phyloP scores from a whole-genome alignment of 2,888 invertebrate species.

The Dichetophora obliterata region DNA sequence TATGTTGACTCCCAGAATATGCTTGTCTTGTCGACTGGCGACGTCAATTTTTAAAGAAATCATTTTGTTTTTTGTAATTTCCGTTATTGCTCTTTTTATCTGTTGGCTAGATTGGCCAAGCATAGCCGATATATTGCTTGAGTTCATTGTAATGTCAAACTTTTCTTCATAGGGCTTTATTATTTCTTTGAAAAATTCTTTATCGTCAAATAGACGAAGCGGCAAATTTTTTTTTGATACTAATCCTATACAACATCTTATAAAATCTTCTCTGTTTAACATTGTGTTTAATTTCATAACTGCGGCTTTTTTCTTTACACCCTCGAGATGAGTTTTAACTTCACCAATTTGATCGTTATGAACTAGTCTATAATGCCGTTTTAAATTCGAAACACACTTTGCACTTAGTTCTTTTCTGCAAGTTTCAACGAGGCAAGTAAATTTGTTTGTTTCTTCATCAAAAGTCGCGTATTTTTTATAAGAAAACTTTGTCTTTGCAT shows the following conservation, averaged over 20 bases:
- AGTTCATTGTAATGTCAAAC: not conserved
- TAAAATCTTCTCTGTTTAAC: not conserved
- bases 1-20: too few relatives aligned
- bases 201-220: not conserved
- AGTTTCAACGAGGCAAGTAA: not conserved
- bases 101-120: not conserved
- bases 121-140: not conserved
- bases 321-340: not conserved
- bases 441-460: not conserved
- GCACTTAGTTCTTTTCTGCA: not conserved
- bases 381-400: not conserved
- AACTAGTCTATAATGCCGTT: not conserved
- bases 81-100: not conserved
- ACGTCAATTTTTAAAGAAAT: too few relatives aligned
- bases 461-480: not conserved
- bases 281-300: not conserved
- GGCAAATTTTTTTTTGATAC: not conserved
- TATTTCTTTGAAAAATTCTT: not conserved
- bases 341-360: slow-evolving; percentile 60
- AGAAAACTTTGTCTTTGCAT: not conserved
- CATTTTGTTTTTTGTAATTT: not conserved
- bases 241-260: not conserved
- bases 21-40: too few relatives aligned
- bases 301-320: slow-evolving; percentile 45
- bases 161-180: not conserved